phyloP scores from a whole-genome alignment of 2,797 vertebrate genomes.

The Karalla daura region DNA sequence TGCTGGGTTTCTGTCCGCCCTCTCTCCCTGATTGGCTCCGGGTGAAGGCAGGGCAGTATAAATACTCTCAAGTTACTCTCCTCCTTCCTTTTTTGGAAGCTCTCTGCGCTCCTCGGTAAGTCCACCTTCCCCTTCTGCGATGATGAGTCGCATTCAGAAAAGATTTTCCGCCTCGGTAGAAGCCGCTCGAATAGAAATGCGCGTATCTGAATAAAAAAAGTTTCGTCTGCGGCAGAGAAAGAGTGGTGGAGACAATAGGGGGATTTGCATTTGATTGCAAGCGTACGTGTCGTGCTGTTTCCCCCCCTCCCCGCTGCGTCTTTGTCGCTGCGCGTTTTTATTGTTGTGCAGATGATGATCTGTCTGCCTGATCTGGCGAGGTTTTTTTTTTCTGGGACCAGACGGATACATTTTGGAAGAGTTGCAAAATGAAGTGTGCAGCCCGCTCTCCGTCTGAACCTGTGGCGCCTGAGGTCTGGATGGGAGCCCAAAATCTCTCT shows the following conservation, averaged over 20 bases:
- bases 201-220: no score
- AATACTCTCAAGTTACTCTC: conserved; percentile 46
- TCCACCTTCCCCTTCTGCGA: not conserved
- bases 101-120: conserved; percentile 33
- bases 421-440: fast-evolving
- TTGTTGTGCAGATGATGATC: not conserved
- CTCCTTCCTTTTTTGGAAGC: conserved; percentile 47
- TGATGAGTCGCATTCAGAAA: not conserved
- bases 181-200: not conserved
- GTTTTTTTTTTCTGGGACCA: no score
- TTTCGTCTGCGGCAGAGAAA: no score
- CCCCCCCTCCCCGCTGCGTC: no score
- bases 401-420: not conserved
- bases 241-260: no score
- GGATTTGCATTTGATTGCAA: no score
- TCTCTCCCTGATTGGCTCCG: conserved; percentile 72
- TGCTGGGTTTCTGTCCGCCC: conserved; percentile 51
- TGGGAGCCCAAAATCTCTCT: not conserved
- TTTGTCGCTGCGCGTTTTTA: not conserved
- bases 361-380: no score
- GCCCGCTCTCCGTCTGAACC: not conserved
- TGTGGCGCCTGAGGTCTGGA: conserved; percentile 24
- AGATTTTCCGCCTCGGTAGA: not conserved
- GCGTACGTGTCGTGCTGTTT: no score
- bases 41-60: conserved; percentile 78